phyloP scores from a whole-genome alignment of 2,113 vertebrate species.

The Athene cunicularia region DNA sequence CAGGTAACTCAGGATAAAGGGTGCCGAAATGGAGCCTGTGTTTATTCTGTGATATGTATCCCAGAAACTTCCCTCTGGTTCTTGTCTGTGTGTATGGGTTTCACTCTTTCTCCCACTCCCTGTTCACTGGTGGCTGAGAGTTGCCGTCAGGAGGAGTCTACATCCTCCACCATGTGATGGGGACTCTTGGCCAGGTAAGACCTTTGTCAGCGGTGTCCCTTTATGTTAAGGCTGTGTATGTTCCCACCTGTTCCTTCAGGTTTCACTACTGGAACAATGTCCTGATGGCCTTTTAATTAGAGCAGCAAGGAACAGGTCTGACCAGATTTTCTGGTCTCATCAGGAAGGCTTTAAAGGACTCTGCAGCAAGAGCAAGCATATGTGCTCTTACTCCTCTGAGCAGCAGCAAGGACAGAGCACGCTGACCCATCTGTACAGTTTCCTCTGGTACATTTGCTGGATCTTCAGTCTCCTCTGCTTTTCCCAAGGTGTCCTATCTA shows the following conservation, averaged over 20 bases:
- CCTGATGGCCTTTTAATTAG: not conserved
- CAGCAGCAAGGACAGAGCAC: not conserved
- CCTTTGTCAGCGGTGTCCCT: not conserved
- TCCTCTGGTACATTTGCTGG: not conserved
- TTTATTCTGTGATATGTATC: not conserved
- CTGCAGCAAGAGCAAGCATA: not conserved
- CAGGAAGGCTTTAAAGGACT: not conserved
- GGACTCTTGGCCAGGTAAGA: not conserved
- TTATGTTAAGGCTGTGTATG: not conserved
- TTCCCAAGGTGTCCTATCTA: not conserved
- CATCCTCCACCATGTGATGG: rapidly evolving
- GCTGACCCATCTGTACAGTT: not conserved
- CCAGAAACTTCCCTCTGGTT: not conserved
- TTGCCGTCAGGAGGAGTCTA: not conserved
- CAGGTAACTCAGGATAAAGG: not conserved
- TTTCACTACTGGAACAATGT: not conserved
- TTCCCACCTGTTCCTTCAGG: not conserved
- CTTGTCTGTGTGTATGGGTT: not conserved
- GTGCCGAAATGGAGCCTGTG: rapidly evolving
- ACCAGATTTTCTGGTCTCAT: conserved; percentile 44
- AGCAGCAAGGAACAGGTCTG: not conserved
- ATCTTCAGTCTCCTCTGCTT: not conserved
- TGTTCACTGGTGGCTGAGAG: not conserved
- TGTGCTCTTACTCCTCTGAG: not conserved
- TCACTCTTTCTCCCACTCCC: not conserved